These are phyloP conservation scores for Acrobasis suavella DNA, from an alignment of 2,888 invertebrate genomes.

Conservation along the genomic window DNA sequence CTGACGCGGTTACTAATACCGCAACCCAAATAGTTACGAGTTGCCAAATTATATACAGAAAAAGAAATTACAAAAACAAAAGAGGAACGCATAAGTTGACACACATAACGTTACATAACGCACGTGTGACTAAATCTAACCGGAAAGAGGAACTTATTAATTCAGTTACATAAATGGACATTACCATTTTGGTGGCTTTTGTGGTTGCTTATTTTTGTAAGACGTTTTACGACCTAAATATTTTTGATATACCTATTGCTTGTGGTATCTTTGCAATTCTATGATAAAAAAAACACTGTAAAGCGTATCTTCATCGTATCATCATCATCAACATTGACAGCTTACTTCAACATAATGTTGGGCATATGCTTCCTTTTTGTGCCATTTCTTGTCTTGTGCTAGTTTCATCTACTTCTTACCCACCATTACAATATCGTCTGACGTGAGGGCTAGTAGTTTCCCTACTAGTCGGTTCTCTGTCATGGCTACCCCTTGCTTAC, in stretches of 20 bases:
- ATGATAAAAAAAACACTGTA: too few species aligned
- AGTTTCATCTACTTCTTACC: too few species aligned
- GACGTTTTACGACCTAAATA: not conserved
- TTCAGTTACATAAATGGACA: not conserved
- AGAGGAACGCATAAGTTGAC: slow-evolving; percentile 1
- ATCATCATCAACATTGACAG: too few species aligned
- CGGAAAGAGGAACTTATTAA: slow-evolving; percentile 12
- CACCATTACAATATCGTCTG: too few species aligned
- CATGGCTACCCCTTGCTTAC: too few species aligned
- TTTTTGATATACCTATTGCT: not conserved
- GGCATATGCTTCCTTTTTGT: too few species aligned
- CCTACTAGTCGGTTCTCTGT: too few species aligned
- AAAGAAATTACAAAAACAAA: slow-evolving; percentile 17
- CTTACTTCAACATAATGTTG: too few species aligned
- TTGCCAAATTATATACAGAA: not conserved
- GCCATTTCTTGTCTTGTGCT: too few species aligned
- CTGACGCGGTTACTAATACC: not conserved
- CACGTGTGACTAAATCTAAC: not conserved
- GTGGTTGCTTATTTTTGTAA: not conserved
- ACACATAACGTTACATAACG: slow-evolving; percentile 14
- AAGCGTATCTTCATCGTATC: too few species aligned
- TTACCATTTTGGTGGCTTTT: not conserved
- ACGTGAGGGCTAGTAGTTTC: too few species aligned
- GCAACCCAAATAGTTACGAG: slow-evolving; percentile 7
- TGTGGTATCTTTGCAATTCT: not conserved